Evolutionary conservation across 2,113 vertebrate species (phyloP), one percentile per base, ranked within the genome.

Genomic region (Psittacula cyanocephala): DNA sequence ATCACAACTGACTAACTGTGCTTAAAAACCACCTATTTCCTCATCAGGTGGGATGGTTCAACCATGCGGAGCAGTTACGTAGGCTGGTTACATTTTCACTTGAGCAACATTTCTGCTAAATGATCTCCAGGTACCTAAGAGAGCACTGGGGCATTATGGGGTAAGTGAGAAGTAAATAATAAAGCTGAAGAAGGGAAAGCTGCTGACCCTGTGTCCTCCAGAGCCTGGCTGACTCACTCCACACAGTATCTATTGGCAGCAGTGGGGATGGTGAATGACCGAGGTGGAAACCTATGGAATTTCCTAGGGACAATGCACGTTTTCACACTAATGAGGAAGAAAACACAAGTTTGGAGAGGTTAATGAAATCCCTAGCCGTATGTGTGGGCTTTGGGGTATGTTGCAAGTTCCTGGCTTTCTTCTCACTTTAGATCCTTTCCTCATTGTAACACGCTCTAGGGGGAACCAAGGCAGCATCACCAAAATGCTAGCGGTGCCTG

Each of bases 191-290:
- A 65, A 77, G 37, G 55, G 24, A 71, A 88, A 93, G 44, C 7
- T 59, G 67, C 35, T 10, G 29, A n/a, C 15, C 25, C 64, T 29
- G 33, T 5, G 2, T 27, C 41, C 39, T 27, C 15, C 39, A 35
- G 76, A 78, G 67, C 49, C 52, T 1, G 2, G 16, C 46, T 94
- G 89, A 90, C 46, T 89, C 62, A 55, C 29, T 65, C 31, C 13
- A 11, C 0, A 1, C n/a, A 9, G 7, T 0, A 1, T 52, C 64
- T 63, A 6, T 24, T 5, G 4, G 19, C 35, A 69, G 28, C 4
- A 3, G 27, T 25, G 37, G 33, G 63, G 8, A 18, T 0, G 4
- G 15, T 69, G 77, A 81, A 37, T 46, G 43, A 2, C 1, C 0
- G 14, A 13, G 22, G 13, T 62, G 35, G 81, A 82, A 95, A 76